Conservation (phyloP, 2,888 invertebrate genomes). For the Biston betularia region DNA sequence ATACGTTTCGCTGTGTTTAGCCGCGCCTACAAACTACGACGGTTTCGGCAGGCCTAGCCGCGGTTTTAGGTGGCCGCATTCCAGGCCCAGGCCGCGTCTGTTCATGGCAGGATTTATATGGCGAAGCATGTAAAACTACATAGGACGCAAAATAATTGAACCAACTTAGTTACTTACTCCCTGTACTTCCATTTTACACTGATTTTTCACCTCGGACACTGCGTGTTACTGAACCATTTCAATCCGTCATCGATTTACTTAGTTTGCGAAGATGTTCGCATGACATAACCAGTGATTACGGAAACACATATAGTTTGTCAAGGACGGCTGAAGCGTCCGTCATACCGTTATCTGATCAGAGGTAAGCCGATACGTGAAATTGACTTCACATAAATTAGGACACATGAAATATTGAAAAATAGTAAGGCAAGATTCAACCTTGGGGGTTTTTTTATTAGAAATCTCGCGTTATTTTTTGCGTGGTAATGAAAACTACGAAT, state of each 20-base stretch:
- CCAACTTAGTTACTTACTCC: constrained; percentile 10
- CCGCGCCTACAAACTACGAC: too few species aligned
- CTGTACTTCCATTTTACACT: constrained; percentile 14
- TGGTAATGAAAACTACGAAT: too few species aligned
- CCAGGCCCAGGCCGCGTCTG: too few species aligned
- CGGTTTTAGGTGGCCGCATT: too few species aligned
- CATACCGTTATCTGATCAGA: constrained; percentile 4
- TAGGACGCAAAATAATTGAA: too few species aligned
- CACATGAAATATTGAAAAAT: too few species aligned
- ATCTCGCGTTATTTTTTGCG: too few species aligned
- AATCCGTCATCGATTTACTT: neutral
- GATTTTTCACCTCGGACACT: neutral
- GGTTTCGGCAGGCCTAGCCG: too few species aligned
- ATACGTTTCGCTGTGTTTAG: too few species aligned
- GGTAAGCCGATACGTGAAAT: too few species aligned
- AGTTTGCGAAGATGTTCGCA: constrained; percentile 8
- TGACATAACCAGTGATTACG: constrained; percentile 11
- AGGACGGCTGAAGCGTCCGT: constrained; percentile 4
- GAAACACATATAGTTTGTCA: neutral
- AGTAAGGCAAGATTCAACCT: neutral
- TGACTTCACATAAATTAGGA: too few species aligned
- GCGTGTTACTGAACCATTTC: constrained; percentile 14
- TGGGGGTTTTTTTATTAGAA: neutral
- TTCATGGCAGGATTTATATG: too few species aligned
- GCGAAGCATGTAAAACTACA: neutral